These are phyloP conservation scores for Scaeva pyrastri DNA, from an alignment of 2,888 invertebrate genomes.

Conservation along the genomic window DNA sequence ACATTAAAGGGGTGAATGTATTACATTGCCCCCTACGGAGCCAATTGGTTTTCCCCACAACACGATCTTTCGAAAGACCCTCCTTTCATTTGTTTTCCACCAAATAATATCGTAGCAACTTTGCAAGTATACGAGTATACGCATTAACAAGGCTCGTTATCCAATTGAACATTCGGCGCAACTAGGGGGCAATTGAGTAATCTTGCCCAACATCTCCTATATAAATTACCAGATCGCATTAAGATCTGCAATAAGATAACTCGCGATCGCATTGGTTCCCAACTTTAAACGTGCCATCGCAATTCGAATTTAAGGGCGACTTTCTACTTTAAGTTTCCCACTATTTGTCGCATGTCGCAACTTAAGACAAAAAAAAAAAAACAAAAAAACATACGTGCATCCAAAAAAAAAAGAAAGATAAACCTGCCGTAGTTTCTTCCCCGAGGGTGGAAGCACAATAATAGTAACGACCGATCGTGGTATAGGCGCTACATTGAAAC, in stretches of 20 bases:
- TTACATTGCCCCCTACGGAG: background rate
- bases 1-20: conserved; percentile 5
- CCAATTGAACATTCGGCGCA: conserved; percentile 60
- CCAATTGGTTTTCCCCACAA: background rate
- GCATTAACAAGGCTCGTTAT: conserved; percentile 53
- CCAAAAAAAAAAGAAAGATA: conserved; percentile 14
- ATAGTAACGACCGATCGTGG: conserved; percentile 71
- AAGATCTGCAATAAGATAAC: conserved; percentile 77
- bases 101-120: conserved; percentile 1
- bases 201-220: conserved; percentile 73
- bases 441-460: conserved; percentile 67
- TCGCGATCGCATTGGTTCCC: conserved; percentile 57
- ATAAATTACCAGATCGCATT: conserved; percentile 79
- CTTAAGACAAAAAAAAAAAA: background rate
- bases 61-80: conserved; percentile 5
- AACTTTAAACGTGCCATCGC: conserved; percentile 39
- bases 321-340: conserved; percentile 59
- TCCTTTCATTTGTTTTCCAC: background rate
- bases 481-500: conserved; percentile 73
- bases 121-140: conserved; percentile 28
- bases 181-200: conserved; percentile 66
- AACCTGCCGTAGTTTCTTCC: conserved; percentile 47
- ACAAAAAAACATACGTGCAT: background rate
- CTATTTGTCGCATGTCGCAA: conserved; percentile 72
- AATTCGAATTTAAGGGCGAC: conserved; percentile 70